phyloP scores from a whole-genome alignment of 1,140 invertebrate species.

The Drosophila melanica region DNA sequence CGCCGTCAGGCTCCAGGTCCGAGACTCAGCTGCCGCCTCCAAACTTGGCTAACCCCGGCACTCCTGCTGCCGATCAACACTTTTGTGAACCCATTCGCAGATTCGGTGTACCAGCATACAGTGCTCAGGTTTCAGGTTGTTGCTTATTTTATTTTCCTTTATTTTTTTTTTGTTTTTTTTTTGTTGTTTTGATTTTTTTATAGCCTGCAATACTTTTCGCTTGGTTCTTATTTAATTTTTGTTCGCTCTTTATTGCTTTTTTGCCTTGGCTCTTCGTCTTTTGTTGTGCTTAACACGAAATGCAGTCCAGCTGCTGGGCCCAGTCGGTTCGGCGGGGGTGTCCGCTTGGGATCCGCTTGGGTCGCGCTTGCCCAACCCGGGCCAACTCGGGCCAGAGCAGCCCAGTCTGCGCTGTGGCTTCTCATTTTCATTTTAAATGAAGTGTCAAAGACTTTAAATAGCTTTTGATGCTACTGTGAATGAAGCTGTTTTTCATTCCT shows the following conservation, averaged over 20 bases:
- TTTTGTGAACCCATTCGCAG: slow-evolving; percentile 39
- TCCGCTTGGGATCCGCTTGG: slow-evolving; percentile 3
- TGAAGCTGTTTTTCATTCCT: slow-evolving; percentile 71
- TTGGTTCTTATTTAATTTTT: slow-evolving; percentile 49
- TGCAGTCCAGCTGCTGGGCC: slow-evolving; percentile 54
- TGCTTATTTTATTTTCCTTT: slow-evolving; percentile 32
- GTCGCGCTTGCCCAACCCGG: not conserved
- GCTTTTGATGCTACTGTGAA: slow-evolving; percentile 81
- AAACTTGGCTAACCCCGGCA: slow-evolving; percentile 8
- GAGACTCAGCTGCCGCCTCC: slow-evolving; percentile 22
- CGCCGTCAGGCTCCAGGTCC: slow-evolving; percentile 46
- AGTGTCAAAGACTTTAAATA: slow-evolving; percentile 82
- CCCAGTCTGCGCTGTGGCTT: slow-evolving; percentile 29
- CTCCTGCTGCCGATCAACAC: slow-evolving; percentile 33
- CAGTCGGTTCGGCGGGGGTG: slow-evolving; percentile 36
- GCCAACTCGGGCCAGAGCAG: not conserved
- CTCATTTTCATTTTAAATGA: slow-evolving; percentile 82
- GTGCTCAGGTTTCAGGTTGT: slow-evolving; percentile 78
- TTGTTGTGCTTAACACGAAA: slow-evolving; percentile 71
- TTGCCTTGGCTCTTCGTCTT: slow-evolving; percentile 48
- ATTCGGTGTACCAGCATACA: slow-evolving; percentile 63
- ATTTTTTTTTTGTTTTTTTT: not conserved
- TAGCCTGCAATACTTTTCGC: slow-evolving; percentile 52
- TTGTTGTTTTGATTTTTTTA: slow-evolving; percentile 43
- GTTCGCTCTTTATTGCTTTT: slow-evolving; percentile 55